Base-by-base conservation (phyloP, 2,797 vertebrate genomes). In the Micropoecilia bifurca region DNA sequence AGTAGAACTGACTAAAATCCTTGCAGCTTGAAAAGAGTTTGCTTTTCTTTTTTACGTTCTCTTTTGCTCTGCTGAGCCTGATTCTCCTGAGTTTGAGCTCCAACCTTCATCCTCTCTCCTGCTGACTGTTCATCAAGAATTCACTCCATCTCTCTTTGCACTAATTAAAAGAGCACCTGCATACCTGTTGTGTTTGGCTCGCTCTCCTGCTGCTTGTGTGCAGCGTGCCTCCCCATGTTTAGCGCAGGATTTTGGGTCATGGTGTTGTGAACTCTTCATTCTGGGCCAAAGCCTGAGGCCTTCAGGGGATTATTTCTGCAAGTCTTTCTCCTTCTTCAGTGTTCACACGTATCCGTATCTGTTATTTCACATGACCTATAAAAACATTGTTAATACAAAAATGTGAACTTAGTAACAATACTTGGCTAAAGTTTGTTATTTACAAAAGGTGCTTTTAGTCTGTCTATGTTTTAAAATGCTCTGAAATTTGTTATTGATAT, bases 121-220 rank as follows among this genome's bases (percentile, higher is more conserved):
- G 88, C 89, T 89, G 86, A 81, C 81, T 80, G 63, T 90, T 90
- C 88, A 87, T 87, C 89, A 85, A 75, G 80, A 87, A 69, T 77
- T 79, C 74, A 71, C 80, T 87, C 88, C n/a, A 41, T 85, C 83
- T 78, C 80, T 80, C 88, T 90, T 84, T 86, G 87, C 85, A 72
- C 93, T 96, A 95, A 96, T 96, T 96, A 96, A 95, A 95, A 94
- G 86, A 93, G 90, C 94, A 93, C 94, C 95, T 94, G 94, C 90
- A 83, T 89, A 82, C 83, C 82, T 87, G 90, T 66, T 90, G 88
- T 88, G 89, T 88, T 90, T 91, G 91, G 88, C 80, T 81, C 80
- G 2, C 80, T 66, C 82, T 78, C 80, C 80, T 72, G 84, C 73
- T 57, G 86, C 87, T 77, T 81, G 72, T 85, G 80, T 77, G 71